Percentiles rank a stretch among this genome's conserved stretches.
Conservation (phyloP, 2,113 vertebrate species). For the Lophius piscatorius region DNA sequence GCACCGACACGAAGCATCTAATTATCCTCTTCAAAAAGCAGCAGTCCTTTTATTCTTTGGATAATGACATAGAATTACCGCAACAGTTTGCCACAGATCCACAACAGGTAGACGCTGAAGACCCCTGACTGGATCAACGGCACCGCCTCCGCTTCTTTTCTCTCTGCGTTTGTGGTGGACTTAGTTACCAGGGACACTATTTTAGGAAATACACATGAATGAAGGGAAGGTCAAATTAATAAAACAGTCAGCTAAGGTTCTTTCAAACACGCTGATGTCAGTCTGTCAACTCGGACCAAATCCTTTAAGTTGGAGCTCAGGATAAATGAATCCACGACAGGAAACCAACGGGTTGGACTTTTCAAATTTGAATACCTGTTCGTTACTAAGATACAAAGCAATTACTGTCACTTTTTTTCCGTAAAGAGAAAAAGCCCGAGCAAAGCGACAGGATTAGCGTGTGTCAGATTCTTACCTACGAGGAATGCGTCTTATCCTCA, state of each 20-base stretch:
- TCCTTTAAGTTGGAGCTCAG: not conserved
- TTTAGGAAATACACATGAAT: not conserved
- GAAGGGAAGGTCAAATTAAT: not conserved
- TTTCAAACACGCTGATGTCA: no score
- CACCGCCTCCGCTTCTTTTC: slow-evolving; percentile 37
- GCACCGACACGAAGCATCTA: slow-evolving; percentile 34
- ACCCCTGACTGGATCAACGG: slow-evolving; percentile 51
- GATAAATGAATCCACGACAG: not conserved
- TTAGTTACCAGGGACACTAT: no score
- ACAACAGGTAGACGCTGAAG: slow-evolving; percentile 52
- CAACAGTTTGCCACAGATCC: slow-evolving; percentile 61
- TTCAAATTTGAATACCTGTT: no score
- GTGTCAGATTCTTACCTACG: no score
- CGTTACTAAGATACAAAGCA: no score
- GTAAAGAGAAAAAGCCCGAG: no score
- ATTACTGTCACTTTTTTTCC: no score
- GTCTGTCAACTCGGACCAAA: no score
- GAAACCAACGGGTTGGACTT: slow-evolving; percentile 3
- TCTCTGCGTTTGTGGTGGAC: slow-evolving; percentile 7
- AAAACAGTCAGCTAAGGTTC: not conserved
- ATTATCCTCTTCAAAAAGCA: slow-evolving; percentile 57
- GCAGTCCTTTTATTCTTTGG: slow-evolving; percentile 27
- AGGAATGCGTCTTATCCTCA: no score
- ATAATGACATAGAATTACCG: slow-evolving; percentile 69
- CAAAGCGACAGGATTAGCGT: no score